Evolutionary conservation across 2,113 vertebrate species (phyloP), one percentile per base, ranked within the genome.

Genomic region (Potamarius usumacintae): DNA sequence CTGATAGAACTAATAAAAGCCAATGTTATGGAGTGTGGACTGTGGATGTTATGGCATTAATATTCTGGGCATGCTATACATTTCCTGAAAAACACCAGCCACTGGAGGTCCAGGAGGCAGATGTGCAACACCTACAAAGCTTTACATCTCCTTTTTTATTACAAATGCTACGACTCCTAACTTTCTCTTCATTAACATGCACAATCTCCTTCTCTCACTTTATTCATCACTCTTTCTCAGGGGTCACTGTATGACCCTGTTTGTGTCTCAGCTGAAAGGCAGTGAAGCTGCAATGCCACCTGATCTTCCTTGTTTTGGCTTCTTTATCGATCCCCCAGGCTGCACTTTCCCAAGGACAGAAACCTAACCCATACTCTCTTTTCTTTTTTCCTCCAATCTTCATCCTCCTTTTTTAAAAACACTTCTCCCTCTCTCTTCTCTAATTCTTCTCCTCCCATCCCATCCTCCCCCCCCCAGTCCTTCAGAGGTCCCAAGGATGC

Each of bases 401-500:
- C 57, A 25, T 57, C 55, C 25, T 34, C 81, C 42, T 86, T 79
- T 20, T 85, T 11, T 48, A 4, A 17, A 57, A 57, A 57, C 60
- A 60, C 18, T 60, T 71, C 67, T 78, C 55, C 14, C 48, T n/a
- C 55, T 17, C 78, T 18, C 50, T 42, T 57, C 57, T 71, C 79
- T 25, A 63, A 81, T 86, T 83, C 30, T 27, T 20, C 71, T 34
- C 34, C 63, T 57, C 52, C 53, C 34, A 22, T 77, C 65, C 71
- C 76, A 84, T 85, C 34, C 34, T 57, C 22, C 22, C 20, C 27
- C 55, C 62, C n/a, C 17, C 80, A 91, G 58, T 65, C 90, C 90
- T 91, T 90, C 88, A 89, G 87, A 52, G 74, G 85, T 92, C 93
- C 94, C 94, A 96, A 95, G 95, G 95, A 95, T 95, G 94, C 94